Evolutionary conservation across 1,140 invertebrate species (phyloP).

Genomic region (Drosophila nebulosa): DNA sequence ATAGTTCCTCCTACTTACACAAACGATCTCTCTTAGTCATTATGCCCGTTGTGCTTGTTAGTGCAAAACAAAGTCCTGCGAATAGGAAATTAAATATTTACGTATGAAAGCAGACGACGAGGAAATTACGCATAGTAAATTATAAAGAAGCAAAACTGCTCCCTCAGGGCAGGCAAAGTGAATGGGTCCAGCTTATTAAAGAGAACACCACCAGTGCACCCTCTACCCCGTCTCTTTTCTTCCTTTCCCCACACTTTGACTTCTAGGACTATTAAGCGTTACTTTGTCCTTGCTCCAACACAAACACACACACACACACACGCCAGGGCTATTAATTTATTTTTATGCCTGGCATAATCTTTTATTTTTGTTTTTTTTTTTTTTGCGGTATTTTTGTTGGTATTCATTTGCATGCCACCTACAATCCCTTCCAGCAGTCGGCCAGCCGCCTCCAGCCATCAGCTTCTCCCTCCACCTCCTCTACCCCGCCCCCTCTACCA

Average conservation of each 20-base stretch:
- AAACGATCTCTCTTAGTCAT: background rate
- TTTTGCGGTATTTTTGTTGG: constrained; percentile 42
- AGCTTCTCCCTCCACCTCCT: background rate
- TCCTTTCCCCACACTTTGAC: background rate
- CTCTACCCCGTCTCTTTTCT: background rate
- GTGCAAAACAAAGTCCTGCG: background rate
- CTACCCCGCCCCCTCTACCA: background rate
- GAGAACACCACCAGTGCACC: constrained; percentile 4
- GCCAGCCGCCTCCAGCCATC: background rate
- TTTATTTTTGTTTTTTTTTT: constrained; percentile 35
- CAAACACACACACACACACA: constrained; percentile 20
- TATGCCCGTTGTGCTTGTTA: background rate
- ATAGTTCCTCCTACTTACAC: too few relatives aligned
- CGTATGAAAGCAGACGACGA: constrained; percentile 55
- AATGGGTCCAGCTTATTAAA: constrained; percentile 50
- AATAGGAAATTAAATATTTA: constrained; percentile 75
- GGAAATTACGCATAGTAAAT: constrained; percentile 74
- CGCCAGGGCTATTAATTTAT: constrained; percentile 67
- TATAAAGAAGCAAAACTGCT: constrained; percentile 51
- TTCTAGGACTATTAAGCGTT: constrained; percentile 46
- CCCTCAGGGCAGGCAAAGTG: background rate
- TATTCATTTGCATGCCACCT: constrained; percentile 45
- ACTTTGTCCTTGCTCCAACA: constrained; percentile 58
- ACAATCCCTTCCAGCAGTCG: background rate
- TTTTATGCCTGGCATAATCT: constrained; percentile 75